A percentile compares a stretch with the other conserved stretches of the same genome.
Conservation (phyloP, 2,797 vertebrate species). For the Varecia variegata region DNA sequence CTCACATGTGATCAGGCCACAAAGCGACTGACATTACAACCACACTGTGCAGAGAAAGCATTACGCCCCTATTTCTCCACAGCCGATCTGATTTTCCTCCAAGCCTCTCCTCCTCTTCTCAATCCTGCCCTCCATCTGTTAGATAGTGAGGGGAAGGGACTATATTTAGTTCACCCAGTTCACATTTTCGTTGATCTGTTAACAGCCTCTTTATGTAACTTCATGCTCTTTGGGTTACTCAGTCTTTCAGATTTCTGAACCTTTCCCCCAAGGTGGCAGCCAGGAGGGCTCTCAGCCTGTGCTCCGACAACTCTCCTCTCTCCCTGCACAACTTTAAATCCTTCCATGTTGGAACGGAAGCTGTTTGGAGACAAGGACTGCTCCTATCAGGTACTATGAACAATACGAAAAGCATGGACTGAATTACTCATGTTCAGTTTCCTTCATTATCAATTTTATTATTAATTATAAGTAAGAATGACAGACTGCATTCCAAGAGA, state of each 20-base stretch:
- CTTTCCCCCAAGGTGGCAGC: neutral
- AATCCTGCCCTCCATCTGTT: neutral
- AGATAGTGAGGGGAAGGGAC: neutral
- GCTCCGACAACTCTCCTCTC: neutral
- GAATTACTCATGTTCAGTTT: neutral
- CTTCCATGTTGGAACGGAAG: neutral
- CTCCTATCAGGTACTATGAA: neutral
- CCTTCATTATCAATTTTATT: neutral
- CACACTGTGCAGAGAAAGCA: neutral
- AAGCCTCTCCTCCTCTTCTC: neutral
- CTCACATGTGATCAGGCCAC: neutral
- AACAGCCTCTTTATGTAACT: neutral
- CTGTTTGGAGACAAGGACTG: neutral
- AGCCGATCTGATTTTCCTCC: neutral
- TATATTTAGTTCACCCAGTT: neutral
- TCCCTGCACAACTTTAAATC: neutral
- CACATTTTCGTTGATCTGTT: neutral
- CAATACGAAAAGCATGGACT: neutral
- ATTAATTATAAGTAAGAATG: neutral
- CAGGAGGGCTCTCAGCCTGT: neutral
- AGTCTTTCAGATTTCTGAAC: neutral
- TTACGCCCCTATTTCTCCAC: neutral
- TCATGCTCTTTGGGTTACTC: neutral
- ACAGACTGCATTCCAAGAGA: neutral
- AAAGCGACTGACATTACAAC: neutral